Evolutionary conservation across 2,888 invertebrate genomes (phyloP), one percentile per base, ranked within the genome.

Genomic region (Parnassius glacialis): DNA sequence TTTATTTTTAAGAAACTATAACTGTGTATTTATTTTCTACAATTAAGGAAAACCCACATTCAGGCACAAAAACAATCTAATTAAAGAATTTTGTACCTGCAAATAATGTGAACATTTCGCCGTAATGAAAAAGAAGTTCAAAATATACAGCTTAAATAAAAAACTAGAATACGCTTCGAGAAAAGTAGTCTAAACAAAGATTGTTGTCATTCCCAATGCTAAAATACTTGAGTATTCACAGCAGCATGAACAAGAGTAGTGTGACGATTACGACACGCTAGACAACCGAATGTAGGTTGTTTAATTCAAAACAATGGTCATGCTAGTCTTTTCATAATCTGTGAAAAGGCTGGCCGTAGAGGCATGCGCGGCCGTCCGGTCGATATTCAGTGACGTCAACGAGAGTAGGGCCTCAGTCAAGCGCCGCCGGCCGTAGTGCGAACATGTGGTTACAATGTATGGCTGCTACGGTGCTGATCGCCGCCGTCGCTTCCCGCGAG

Each of bases 351-450:
- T 68, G 67, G 65, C 47, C 57, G 64, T 47, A 59, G 67, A 79
- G 89, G 90, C 91, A 81, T 85, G 91, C 88, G 91, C 74, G 73
- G 65, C 59, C 48, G 59, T 34, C 64, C 71, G 87, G 83, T 91
- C 91, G 90, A 91, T 91, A 89, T 73, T 66, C 70, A 72, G 84
- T 91, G 90, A 90, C 90, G 91, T 91, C 89, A 89, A 80, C 63
- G 66, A 72, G 71, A 71, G 72, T 73, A 66, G 68, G 76, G 78
- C 79, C 76, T 87, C 88, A 90, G 90, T 91, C 87, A 87, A 86
- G 85, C 86, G 83, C 78, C 78, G 75, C 69, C 81, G 83, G 87
- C 84, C 87, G 80, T 76, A 75, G 74, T 66, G 81, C 67, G 78
- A 91, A 79, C 86, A 90, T 90, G 91, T 90, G 89, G 90, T 74